Evolutionary conservation across 2,113 vertebrate genomes (phyloP), one percentile per base, ranked within the genome.

Genomic region (Hystrix cristata): DNA sequence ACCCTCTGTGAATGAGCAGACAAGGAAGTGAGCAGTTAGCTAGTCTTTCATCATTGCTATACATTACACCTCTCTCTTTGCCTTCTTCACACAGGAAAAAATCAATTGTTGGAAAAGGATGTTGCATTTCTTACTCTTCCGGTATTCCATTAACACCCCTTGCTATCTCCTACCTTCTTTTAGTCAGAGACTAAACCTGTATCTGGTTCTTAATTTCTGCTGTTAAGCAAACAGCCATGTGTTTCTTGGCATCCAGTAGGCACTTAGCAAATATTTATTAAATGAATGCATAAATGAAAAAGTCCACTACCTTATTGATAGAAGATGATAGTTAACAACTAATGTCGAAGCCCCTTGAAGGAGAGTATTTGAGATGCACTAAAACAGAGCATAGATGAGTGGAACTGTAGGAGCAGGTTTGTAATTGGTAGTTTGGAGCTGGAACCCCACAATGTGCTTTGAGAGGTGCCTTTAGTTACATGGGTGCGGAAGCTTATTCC

Each of bases 191-290:
- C 51, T 84, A 86, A 74, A 46, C 7, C 15, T 62, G 9, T 46
- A 21, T 88, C 34, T 21, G 19, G 5, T 64, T 91, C 71, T 86
- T 95, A 55, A 82, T 90, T 90, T 94, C 57, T 95, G 43, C 18
- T 79, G 57, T 57, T 57, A 90, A 18, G 23, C 43, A 95, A 94
- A 60, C 69, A 82, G 4, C 21, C 46, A 8, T 76, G 19, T 27
- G 21, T 19, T 95, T 71, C 92, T 29, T 87, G 48, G 34, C 23
- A 89, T n/a, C 34, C 15, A 69, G 38, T 71, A 64, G 34, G 27
- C 43, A 38, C 48, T 82, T 90, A 62, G 31, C 6, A 88, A 86
- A 89, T 82, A 82, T 57, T 95, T 92, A 72, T 85, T 94, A 80
- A 84, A 25, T 60, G 18, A 94, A n/a, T 83, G 19, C 51, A 34